Evolutionary conservation across 2,888 invertebrate species (phyloP), one percentile per base, ranked within the genome.

Genomic region (Exephanes ischioxanthus): DNA sequence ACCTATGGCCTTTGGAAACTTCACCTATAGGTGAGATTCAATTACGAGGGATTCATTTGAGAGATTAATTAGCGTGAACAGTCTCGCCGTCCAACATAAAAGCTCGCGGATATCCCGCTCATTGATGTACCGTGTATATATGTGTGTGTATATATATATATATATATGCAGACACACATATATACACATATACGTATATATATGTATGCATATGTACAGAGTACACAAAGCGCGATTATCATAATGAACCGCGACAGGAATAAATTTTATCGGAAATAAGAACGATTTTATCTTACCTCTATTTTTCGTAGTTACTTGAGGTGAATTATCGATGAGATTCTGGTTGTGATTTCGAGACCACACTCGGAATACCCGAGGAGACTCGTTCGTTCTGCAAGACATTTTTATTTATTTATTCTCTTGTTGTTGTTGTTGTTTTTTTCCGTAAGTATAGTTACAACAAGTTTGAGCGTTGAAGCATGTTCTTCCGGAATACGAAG

Each of bases 11-110:
- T 86, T 83, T 72, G 55, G 73, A 48, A 77, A 80, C 51, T 83
- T 77, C 72, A 48, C 33, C 55, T 71, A 55, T 86, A 86, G 86
- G 86, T 86, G 55, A 83, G 86, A 80, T 66, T 55, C 58, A 67
- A 61, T 83, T 55, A 66, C 55, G 48, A 72, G 66, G 66, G 55
- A 83, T 77, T 71, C 71, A 58, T 71, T 51, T 41, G 33, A 22
- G 63, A 84, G 70, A 80, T 84, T 80, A 80, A 84, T 84, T 84
- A 71, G 68, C 30, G 48, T 41, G 51, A 37, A 48, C 37, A 22
- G 55, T 55, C 51, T 51, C 41, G 61, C 68, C n/a, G 19, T 5
- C 45, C 41, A 53, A 30, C 26, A 58, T 6, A 55, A 81, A 66
- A 41, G 41, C 58, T 63, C 33, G 37, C 55, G 55, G 48, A 78